Evolutionary conservation across 2,797 vertebrate species (phyloP).

Genomic region (Synaphobranchus kaupii): DNA sequence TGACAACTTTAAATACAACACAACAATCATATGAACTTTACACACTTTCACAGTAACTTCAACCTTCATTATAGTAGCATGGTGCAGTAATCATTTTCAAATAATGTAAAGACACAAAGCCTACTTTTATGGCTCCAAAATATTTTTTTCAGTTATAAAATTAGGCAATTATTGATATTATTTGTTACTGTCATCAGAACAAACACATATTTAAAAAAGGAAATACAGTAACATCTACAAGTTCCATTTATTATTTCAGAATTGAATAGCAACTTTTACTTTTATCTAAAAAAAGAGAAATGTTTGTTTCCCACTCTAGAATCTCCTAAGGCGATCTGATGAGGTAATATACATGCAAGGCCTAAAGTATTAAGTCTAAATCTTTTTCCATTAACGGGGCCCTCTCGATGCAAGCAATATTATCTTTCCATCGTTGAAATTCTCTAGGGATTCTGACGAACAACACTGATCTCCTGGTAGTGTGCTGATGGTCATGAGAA

Average conservation of each 20-base stretch:
- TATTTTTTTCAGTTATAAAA: background rate
- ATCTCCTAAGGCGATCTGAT: conserved; percentile 4
- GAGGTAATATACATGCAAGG: conserved; percentile 20
- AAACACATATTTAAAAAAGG: background rate
- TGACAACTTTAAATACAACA: conserved; percentile 49
- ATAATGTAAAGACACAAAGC: background rate
- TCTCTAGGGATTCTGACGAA: conserved; percentile 61
- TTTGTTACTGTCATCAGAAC: background rate
- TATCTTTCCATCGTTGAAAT: conserved; percentile 45
- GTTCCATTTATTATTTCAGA: background rate
- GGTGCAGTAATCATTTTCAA: background rate
- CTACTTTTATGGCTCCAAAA: background rate
- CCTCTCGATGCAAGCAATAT: conserved; percentile 26
- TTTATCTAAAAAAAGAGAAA: background rate
- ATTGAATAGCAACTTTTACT: background rate
- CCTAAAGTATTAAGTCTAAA: conserved; percentile 7
- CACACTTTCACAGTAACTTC: conserved; percentile 22
- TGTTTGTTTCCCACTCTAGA: background rate
- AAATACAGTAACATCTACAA: background rate
- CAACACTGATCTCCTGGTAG: conserved; percentile 46
- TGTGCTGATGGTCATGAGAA: conserved; percentile 56
- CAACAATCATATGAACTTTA: conserved; percentile 52
- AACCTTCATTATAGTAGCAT: background rate
- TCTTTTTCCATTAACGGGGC: conserved; percentile 5
- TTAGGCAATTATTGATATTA: background rate